Base-by-base conservation (phyloP, 2,888 invertebrate species). In the Ormyrus nitidulus region DNA sequence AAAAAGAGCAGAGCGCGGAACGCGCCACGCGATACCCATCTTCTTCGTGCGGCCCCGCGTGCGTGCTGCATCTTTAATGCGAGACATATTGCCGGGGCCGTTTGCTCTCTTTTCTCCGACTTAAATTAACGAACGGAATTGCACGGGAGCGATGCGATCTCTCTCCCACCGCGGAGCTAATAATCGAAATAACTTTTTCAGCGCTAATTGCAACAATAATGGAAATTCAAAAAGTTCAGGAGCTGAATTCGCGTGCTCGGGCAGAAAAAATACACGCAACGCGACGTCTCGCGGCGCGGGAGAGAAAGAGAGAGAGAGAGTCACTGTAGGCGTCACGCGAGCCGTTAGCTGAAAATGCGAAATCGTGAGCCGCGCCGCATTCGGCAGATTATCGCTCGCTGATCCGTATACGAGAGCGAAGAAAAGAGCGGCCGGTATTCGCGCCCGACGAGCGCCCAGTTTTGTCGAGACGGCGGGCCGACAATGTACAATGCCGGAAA, bases 311-410 rank as follows among this genome's bases (percentile, higher is more conserved):
- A 34, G 34, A 34, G 34, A 34, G 2, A 34, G 34, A 34, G 34
- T 34, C 34, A 34, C 34, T 2, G 34, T 3, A 34, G 34, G 34
- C 34, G 34, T 72, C 72, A 62, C 7, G 72, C 62, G 58, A 58
- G 5, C 58, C 19, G 49, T 6, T 19, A 34, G 46, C 51, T 11
- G 51, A 49, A 70, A 71, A 64, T 61, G 66, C 51, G 62, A 79
- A 69, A 66, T 79, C 86, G 86, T 85, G 86, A 85, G 84, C 77
- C 76, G 83, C 81, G 79, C 83, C 82, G 77, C 77, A 49, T 59
- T 78, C 7, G 48, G 53, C 78, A 82, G 86, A 86, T 86, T 86
- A 86, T 84, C 82, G 82, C 59, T 83, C 83, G 70, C 53, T 19
- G 54, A 56, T 62, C 70, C 6, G 6, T 6, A 46, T 2, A 19